Conservation (phyloP, 2,797 vertebrate species). For the Salmo trutta region DNA sequence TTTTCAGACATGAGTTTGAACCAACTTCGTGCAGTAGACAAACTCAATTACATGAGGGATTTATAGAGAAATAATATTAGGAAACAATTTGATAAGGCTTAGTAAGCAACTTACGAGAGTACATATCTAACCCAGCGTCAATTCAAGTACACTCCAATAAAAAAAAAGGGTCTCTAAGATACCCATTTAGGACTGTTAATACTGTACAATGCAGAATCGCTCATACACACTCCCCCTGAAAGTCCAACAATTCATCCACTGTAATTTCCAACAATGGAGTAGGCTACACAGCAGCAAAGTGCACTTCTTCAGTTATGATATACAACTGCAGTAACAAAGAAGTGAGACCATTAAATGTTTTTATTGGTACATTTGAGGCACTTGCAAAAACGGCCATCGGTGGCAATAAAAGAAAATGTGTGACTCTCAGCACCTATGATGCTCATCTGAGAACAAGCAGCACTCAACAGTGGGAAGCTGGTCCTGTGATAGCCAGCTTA, state of each 20-base stretch:
- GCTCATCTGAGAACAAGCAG: conserved; percentile 26
- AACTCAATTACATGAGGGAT: conserved; percentile 17
- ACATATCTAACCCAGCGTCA: no score
- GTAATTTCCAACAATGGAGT: no score
- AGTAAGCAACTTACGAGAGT: not conserved
- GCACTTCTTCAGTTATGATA: not conserved
- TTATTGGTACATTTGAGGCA: conserved; percentile 20
- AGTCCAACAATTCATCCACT: not conserved
- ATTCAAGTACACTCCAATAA: no score
- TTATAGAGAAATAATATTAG: conserved; percentile 22
- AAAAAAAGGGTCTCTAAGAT: no score
- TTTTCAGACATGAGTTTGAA: not conserved
- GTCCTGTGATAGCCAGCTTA: conserved; percentile 29
- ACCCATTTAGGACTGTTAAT: not conserved
- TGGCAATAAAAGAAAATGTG: not conserved
- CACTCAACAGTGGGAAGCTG: conserved; percentile 28
- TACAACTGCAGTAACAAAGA: conserved; percentile 24
- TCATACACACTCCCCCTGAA: conserved; percentile 9
- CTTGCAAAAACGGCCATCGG: not conserved
- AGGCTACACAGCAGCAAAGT: no score
- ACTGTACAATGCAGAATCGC: not conserved
- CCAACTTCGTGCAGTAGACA: conserved; percentile 10
- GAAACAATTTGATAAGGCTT: conserved; percentile 24
- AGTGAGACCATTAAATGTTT: conserved; percentile 8
- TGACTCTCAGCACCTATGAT: conserved; percentile 12